phyloP scores from a whole-genome alignment of 2,888 invertebrate species.

The Trachelus tabidus region DNA sequence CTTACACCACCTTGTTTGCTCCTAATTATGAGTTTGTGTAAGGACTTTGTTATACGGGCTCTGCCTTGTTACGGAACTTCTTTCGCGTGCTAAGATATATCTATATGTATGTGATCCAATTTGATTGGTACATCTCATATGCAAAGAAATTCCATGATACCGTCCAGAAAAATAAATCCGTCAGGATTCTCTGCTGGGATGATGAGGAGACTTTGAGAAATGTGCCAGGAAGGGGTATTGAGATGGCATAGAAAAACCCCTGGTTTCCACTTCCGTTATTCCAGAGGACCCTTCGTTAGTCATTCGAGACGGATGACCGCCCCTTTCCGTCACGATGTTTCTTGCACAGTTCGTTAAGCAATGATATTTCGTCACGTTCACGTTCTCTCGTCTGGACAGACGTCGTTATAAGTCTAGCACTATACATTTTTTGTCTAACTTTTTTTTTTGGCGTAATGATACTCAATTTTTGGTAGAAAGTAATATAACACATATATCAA shows the following conservation, averaged over 20 bases:
- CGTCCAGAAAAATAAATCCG: not conserved
- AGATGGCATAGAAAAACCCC: slow-evolving; percentile 28
- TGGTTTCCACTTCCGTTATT: slow-evolving; percentile 43
- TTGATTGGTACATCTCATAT: not conserved
- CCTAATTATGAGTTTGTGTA: not conserved
- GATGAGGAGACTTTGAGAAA: not conserved
- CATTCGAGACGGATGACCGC: slow-evolving; percentile 28
- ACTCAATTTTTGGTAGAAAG: not conserved
- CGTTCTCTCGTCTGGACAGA: slow-evolving; percentile 19
- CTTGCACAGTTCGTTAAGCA: slow-evolving; percentile 55
- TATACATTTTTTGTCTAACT: not conserved
- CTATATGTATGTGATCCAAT: not conserved
- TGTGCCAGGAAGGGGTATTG: slow-evolving; percentile 9
- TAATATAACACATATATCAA: not conserved
- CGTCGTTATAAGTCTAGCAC: not conserved
- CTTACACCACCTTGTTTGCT: not conserved
- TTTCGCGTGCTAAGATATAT: no score
- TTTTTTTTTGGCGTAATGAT: not conserved
- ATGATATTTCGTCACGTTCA: slow-evolving; percentile 51
- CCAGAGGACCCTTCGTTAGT: slow-evolving; percentile 43
- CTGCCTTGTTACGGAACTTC: not conserved
- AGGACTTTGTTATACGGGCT: not conserved
- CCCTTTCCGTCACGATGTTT: slow-evolving; percentile 11
- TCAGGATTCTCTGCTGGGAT: not conserved
- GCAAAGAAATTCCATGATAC: not conserved